phyloP scores from a whole-genome alignment of 2,888 invertebrate species.

The Anthophora plumipes region DNA sequence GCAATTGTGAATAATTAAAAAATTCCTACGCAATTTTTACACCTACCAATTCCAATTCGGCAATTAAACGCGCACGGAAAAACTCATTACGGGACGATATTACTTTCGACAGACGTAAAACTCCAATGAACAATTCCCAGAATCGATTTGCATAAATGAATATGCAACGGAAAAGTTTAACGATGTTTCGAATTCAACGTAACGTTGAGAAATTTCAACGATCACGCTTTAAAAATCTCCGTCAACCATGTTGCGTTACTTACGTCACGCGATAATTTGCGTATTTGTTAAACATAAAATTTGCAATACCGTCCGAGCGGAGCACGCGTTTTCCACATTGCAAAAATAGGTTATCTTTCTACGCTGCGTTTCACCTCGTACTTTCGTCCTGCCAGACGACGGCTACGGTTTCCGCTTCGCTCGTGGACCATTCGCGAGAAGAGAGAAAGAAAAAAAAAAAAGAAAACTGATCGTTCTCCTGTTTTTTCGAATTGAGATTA shows the following conservation, averaged over 20 bases:
- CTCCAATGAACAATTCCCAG: neutral
- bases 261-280: neutral
- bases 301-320: constrained; percentile 30
- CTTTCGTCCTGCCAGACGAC: constrained; percentile 40
- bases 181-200: neutral
- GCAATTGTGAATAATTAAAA: neutral
- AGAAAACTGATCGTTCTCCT: neutral
- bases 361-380: constrained; percentile 49
- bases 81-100: neutral
- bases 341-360: constrained; percentile 60
- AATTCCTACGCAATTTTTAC: neutral
- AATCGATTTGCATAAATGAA: constrained; percentile 21
- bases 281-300: constrained; percentile 28
- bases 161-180: neutral
- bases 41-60: neutral
- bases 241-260: neutral
- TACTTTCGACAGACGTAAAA: neutral
- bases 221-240: neutral
- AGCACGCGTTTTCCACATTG: constrained; percentile 60
- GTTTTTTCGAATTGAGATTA: constrained; percentile 1
- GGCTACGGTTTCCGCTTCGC: constrained; percentile 12
- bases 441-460: no score
- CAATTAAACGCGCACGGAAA: neutral
- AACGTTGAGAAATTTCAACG: neutral
- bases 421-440: neutral